A percentile compares a stretch with the other conserved stretches of the same genome.
Conservation (phyloP, 2,797 vertebrate genomes). For the Mormyrus hasselquistii region DNA sequence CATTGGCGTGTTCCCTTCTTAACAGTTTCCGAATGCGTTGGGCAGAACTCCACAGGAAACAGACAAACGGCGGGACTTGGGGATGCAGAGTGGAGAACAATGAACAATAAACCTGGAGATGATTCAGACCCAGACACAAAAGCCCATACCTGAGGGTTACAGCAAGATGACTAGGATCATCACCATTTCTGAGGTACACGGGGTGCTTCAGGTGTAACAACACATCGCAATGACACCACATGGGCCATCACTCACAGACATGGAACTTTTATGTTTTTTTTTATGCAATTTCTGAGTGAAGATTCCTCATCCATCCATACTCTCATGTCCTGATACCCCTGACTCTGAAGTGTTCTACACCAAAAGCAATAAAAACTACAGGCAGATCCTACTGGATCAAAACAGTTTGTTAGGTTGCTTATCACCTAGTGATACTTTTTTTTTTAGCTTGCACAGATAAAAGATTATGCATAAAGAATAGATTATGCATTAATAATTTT, state of each 20-base stretch:
- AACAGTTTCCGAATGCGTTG: not conserved
- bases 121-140: not conserved
- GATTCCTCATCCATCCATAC: not conserved
- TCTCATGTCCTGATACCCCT: not conserved
- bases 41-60: not conserved
- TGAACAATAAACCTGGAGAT: not conserved
- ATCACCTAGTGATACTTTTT: not conserved
- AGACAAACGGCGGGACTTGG: not conserved
- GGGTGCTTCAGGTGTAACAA: not conserved
- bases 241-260: not conserved
- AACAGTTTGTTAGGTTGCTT: not conserved
- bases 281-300: not conserved
- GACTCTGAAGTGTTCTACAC: not conserved
- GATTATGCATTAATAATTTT: not conserved
- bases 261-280: not conserved
- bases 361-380: not conserved
- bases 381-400: not conserved
- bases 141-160: not conserved
- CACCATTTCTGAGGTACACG: not conserved
- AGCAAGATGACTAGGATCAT: not conserved
- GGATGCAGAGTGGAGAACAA: not conserved
- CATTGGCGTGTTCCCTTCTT: not conserved
- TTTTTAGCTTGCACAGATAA: not conserved
- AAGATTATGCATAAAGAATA: not conserved
- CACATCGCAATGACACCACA: not conserved